These are phyloP conservation scores for Notodonta dromedarius DNA, from an alignment of 2,888 invertebrate genomes.

Conservation along the genomic window DNA sequence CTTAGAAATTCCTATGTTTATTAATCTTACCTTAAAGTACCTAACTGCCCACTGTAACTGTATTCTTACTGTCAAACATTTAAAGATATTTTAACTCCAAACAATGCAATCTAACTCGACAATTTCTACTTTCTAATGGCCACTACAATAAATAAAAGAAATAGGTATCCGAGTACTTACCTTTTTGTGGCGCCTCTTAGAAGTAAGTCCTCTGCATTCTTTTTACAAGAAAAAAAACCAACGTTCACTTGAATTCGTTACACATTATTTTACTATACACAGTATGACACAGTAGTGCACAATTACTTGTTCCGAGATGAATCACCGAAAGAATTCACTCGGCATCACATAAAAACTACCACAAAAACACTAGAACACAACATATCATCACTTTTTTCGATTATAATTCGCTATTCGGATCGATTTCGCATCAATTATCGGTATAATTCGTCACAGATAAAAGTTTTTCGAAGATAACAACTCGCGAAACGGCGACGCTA, in stretches of 20 bases:
- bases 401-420: slow-evolving; percentile 53
- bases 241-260: slow-evolving; percentile 61
- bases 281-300: slow-evolving; percentile 61
- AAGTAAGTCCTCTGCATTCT: slow-evolving; percentile 38
- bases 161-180: slow-evolving; percentile 24
- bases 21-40: too few species aligned
- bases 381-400: slow-evolving; percentile 52
- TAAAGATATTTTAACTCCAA: background rate
- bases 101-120: background rate
- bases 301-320: slow-evolving; percentile 79
- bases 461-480: slow-evolving; percentile 65
- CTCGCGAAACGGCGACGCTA: slow-evolving; percentile 57
- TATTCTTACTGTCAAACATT: too few species aligned
- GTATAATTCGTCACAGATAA: slow-evolving; percentile 60
- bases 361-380: slow-evolving; percentile 57
- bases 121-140: background rate
- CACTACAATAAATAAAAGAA: background rate
- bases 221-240: slow-evolving; percentile 44
- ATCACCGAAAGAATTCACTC: slow-evolving; percentile 79
- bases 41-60: too few species aligned
- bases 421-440: slow-evolving; percentile 57
- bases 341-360: slow-evolving; percentile 55
- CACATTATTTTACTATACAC: slow-evolving; percentile 67
- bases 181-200: slow-evolving; percentile 38
- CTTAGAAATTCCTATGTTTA: too few species aligned